Conservation (phyloP, 2,888 invertebrate species). For the Prosapia bicincta region DNA sequence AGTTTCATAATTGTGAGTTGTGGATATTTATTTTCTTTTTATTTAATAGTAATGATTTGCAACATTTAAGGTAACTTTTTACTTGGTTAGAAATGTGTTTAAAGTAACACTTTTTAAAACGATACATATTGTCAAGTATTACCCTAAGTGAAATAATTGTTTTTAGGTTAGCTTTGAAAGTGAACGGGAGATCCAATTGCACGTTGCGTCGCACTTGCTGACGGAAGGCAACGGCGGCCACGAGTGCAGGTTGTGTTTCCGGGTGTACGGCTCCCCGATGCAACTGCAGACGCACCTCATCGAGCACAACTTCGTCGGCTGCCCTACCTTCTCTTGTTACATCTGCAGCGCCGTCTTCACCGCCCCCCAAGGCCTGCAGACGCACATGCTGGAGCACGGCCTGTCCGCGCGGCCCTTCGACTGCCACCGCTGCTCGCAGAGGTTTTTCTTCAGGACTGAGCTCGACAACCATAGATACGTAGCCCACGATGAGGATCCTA, state of each 20-base stretch:
- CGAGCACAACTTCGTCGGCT: conserved; percentile 89
- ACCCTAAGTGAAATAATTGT: neutral
- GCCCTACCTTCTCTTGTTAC: conserved; percentile 79
- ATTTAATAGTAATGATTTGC: too few relatives aligned
- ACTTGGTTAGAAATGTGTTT: too few relatives aligned
- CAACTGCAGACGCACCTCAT: conserved; percentile 86
- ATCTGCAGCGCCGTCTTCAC: conserved; percentile 85
- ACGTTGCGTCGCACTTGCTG: conserved; percentile 55
- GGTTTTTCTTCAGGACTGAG: conserved; percentile 89
- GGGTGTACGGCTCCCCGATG: conserved; percentile 71
- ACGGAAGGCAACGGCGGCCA: conserved; percentile 54
- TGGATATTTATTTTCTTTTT: too few relatives aligned
- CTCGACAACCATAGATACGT: conserved; percentile 72
- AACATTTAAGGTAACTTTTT: too few relatives aligned
- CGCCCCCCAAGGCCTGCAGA: conserved; percentile 74
- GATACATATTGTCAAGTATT: too few relatives aligned
- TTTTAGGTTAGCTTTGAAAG: conserved; percentile 54
- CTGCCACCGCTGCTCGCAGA: conserved; percentile 76
- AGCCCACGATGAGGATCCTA: conserved; percentile 37
- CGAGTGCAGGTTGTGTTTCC: conserved; percentile 77
- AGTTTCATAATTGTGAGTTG: too few relatives aligned
- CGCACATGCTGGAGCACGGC: conserved; percentile 81
- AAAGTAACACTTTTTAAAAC: too few relatives aligned
- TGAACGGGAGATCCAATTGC: conserved; percentile 60
- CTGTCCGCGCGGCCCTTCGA: conserved; percentile 78